Evolutionary conservation across 2,888 invertebrate genomes (phyloP), one percentile per base, ranked within the genome.

Genomic region (Xylota segnis): DNA sequence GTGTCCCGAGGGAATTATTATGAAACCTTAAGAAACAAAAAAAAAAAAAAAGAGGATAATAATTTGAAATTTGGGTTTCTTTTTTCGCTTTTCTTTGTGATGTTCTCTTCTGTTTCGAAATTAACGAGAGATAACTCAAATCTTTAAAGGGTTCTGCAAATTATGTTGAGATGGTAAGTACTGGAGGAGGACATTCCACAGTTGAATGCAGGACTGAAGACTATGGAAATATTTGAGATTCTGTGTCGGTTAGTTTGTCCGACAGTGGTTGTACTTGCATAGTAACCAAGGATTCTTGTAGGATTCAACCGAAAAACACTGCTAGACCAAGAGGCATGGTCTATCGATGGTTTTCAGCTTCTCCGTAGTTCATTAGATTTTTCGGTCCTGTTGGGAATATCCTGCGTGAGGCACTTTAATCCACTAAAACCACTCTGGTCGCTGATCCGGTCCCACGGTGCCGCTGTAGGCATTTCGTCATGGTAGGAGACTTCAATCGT

Each of bases 21-120:
- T 18, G 66, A 54, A 52, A 52, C 66, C 52, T 68, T 54, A 54
- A 18, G 5, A 14, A 37, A 66, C 27, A 52, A 65, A 65, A 50
- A 50, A 47, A 47, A 65, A 40, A 65, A 50, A 23, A 50, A 65
- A 68, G 54, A 54, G 68, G 68, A 68, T 68, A 68, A 54, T 54
- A 54, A 68, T 68, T 68, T 54, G 68, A 54, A 68, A 54, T 68
- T 54, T 68, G 23, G 5, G 23, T 23, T 23, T 23, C 5, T 66
- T 66, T 40, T 23, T 52, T 50, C 52, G 4, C n/a, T 50, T 34
- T 52, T 47, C 45, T 32, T 10, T 32, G 12, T 5, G 27, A 45
- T 63, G 32, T 32, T 63, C 2, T 47, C 9, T 5, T 16, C 3
- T 34, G 5, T 58, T 34, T 5, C 12, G 10, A 58, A 58, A 58